Evolutionary conservation across 2,797 vertebrate genomes (phyloP).

Genomic region (Vireo griseus): DNA sequence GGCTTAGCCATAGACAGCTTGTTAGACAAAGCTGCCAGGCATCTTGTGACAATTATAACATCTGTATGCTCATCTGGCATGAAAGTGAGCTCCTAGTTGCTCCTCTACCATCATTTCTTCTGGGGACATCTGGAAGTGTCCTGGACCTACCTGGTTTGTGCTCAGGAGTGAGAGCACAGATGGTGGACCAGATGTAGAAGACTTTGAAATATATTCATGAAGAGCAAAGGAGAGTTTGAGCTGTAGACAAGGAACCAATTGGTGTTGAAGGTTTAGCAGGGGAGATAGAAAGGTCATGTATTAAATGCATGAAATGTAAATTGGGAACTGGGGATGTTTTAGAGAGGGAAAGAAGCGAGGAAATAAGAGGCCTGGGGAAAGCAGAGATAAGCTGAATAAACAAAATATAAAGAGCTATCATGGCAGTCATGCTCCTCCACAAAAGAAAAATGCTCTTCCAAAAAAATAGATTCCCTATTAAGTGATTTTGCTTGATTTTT

Average conservation of each 20-base stretch:
- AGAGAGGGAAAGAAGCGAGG: background rate
- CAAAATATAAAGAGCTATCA: constrained; percentile 42
- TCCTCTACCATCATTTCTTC: background rate
- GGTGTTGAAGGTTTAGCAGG: background rate
- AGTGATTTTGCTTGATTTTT: constrained; percentile 49
- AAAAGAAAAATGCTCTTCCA: constrained; percentile 62
- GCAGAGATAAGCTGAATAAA: constrained; percentile 45
- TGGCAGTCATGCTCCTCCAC: background rate
- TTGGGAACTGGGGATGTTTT: background rate
- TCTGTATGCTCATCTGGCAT: background rate
- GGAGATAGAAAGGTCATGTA: background rate
- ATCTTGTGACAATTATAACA: background rate
- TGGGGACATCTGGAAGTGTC: background rate
- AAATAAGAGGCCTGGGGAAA: background rate
- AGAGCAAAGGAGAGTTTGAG: background rate
- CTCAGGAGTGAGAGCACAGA: background rate
- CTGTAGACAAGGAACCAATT: background rate
- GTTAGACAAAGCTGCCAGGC: background rate
- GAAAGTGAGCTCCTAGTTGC: background rate
- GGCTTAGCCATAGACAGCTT: background rate
- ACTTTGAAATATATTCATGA: background rate
- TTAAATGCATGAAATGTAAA: background rate
- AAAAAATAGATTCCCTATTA: constrained; percentile 58
- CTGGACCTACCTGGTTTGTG: background rate
- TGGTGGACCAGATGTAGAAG: background rate